Percentiles rank a stretch among this genome's conserved stretches.
These are phyloP conservation scores for Cosmia pyralina DNA, from an alignment of 2,888 invertebrate species.

Conservation along the genomic window DNA sequence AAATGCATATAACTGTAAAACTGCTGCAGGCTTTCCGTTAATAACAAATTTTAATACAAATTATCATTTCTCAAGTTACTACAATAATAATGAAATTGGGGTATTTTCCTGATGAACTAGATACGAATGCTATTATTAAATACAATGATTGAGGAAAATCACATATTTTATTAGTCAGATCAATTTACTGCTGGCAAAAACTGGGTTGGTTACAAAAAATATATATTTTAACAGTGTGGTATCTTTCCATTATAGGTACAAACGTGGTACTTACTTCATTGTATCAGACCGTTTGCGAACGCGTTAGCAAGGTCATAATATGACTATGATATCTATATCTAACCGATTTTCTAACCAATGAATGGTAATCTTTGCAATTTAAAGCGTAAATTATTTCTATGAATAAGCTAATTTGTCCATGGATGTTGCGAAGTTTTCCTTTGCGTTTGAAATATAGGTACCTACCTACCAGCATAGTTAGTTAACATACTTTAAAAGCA, in stretches of 20 bases:
- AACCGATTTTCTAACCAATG: not conserved
- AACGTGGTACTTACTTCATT: not conserved
- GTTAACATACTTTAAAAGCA: not conserved
- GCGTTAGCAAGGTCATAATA: conserved; percentile 17
- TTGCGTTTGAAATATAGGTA: not conserved
- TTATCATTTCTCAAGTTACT: not conserved
- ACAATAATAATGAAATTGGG: conserved; percentile 6
- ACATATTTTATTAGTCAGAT: conserved; percentile 39
- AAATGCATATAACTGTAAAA: not conserved
- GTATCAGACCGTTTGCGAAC: conserved; percentile 3
- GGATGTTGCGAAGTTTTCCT: not conserved
- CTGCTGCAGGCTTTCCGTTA: not conserved
- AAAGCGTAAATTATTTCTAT: not conserved
- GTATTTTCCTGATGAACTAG: conserved; percentile 16
- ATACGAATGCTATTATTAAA: conserved; percentile 17
- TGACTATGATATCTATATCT: not conserved
- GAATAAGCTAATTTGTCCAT: not conserved
- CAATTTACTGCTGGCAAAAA: conserved; percentile 45
- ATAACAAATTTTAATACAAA: no score
- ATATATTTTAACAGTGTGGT: conserved; percentile 11
- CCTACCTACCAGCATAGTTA: not conserved
- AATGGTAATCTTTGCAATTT: not conserved
- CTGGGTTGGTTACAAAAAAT: conserved; percentile 25
- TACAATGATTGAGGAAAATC: conserved; percentile 47
- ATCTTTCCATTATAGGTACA: conserved; percentile 31